Base-by-base conservation (phyloP, 1,140 invertebrate genomes). In the Goniozus legneri region DNA sequence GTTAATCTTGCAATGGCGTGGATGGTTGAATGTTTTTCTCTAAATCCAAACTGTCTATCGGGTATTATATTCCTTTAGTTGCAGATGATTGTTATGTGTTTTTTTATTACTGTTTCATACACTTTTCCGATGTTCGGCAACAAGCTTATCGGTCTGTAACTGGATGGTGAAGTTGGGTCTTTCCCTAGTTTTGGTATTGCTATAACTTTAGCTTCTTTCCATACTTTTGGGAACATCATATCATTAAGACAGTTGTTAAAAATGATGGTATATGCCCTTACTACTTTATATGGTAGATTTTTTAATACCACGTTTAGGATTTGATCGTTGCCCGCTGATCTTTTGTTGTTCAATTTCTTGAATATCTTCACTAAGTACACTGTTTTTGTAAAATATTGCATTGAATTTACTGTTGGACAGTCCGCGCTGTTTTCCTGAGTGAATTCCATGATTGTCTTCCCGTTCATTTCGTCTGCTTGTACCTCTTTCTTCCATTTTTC, bases 141-240 rank as follows among this genome's bases (percentile, higher is more conserved):
- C 4, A 68, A 40, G 33, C 61, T 68, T 12, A 72, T 71, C 8
- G 68, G 67, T 3, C 68, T 21, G 36, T 65, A 67, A 16, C 43
- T 67, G 1, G 20, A 18, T 1, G 55, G 47, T 3, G 10, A 8
- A 2, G 30, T 13, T 3, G 1, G 4, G 15, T 43, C 41, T 22
- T 43, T 43, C 2, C 20, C 21, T 34, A 3, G 45, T 48, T 69
- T 68, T 3, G 52, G 54, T 2, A 66, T 58, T 1, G 64, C 47
- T 7, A 71, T 44, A 13, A 69, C 54, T 45, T 44, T 33, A 3
- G 70, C 61, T 12, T 49, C 35, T 44, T 71, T 62, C 65, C 69
- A 75, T 7, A 54, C 37, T 2, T 37, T 16, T 2, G 65, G 71
- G n/a, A 47, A 47, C n/a, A 18, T 14, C 12, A 8, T 21, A 39